Conservation (phyloP, 2,888 invertebrate species). For the Agrypnus murinus region DNA sequence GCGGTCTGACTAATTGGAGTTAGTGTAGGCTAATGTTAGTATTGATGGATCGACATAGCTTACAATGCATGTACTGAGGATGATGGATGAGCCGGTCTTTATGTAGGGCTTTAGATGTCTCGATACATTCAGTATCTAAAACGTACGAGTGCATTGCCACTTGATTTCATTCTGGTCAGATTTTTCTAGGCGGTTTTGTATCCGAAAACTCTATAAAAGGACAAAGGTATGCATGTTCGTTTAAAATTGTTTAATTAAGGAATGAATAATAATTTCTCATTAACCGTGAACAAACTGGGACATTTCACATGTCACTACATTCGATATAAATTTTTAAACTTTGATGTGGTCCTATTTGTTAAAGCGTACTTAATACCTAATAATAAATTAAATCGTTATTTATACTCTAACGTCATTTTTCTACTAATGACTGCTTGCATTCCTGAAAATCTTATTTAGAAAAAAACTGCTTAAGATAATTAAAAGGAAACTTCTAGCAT, state of each 20-base stretch:
- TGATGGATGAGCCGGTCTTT: conserved; percentile 58
- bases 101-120: conserved; percentile 46
- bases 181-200: conserved; percentile 52
- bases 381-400: conserved; percentile 16
- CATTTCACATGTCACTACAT: conserved; percentile 46
- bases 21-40: conserved; percentile 65
- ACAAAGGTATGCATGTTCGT: conserved; percentile 60
- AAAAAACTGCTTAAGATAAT: not conserved
- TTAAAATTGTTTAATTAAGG: conserved; percentile 61
- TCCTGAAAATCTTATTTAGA: not conserved
- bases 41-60: conserved; percentile 66
- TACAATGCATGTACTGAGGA: conserved; percentile 55
- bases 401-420: not conserved
- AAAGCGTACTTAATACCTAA: not conserved
- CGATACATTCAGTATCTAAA: conserved; percentile 47
- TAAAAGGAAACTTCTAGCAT: not conserved
- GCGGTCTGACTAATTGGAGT: conserved; percentile 61
- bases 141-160: conserved; percentile 58
- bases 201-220: conserved; percentile 60
- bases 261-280: conserved; percentile 59
- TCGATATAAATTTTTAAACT: conserved; percentile 37
- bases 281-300: conserved; percentile 49
- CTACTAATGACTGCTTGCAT: not conserved
- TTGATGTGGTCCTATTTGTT: conserved; percentile 42
- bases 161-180: conserved; percentile 54